Base-by-base conservation (phyloP, 2,113 vertebrate species). In the Sula dactylatra region DNA sequence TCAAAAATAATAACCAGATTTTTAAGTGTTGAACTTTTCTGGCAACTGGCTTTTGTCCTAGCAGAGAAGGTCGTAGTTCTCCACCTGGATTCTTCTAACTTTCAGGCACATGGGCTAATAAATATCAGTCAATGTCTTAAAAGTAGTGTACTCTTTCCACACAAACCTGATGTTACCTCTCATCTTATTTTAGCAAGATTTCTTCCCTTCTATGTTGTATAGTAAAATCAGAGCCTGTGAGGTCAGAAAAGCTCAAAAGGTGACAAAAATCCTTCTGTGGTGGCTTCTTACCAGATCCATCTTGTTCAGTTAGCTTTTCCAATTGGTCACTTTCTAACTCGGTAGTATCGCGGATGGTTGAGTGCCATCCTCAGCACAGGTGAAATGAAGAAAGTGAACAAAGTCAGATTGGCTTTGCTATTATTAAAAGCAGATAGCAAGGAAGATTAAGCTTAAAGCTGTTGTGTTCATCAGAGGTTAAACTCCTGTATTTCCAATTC, bases 311-410 rank as follows among this genome's bases (percentile, higher is more conserved):
- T 88, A 72, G 62, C 49, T 34, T 82, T 66, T n/a, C n/a, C 32
- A 88, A 61, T 78, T 92, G 19, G 40, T 88, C 83, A 27, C 22
- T 70, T 96, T 91, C 78, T 85, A 93, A 58, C 66, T 77, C 24
- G 1, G 56, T 29, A 32, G 38, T 82, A 78, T 54, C 0, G 0
- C 44, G 87, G 74, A 79, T 85, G 93, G 82, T 78, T 44, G 78
- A 42, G 13, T 80, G 76, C 62, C 86, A 82, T 61, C 49, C 66
- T 82, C 84, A 86, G 66, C 62, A 90, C 40, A 44, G 42, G 27
- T 62, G 90, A 89, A 91, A 93, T 80, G 62, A 93, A 93, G 66
- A 96, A 95, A 91, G 34, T 47, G 74, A 94, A 80, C 34, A 86
- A 87, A 94, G 90, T 91, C 78, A 87, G 54, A 80, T 76, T 86